phyloP scores from a whole-genome alignment of 2,888 invertebrate genomes.

The Melanotus villosus region DNA sequence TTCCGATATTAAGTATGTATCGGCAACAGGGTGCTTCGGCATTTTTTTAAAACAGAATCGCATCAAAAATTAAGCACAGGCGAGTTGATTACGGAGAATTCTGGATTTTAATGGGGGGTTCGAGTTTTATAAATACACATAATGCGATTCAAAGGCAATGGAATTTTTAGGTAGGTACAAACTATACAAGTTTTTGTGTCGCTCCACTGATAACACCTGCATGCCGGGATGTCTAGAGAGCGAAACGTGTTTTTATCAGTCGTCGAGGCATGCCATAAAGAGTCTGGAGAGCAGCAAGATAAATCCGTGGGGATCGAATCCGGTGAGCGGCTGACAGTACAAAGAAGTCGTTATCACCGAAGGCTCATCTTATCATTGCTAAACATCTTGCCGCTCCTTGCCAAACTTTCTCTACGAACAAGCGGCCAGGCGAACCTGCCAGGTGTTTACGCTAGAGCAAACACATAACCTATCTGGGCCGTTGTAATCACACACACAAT shows the following conservation, averaged over 20 bases:
- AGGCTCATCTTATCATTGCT: conserved; percentile 62
- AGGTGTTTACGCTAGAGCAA: conserved; percentile 48
- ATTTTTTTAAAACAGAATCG: too few species aligned
- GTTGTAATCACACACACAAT: conserved; percentile 64
- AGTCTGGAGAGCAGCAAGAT: conserved; percentile 28
- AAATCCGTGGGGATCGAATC: conserved; percentile 34
- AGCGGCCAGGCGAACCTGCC: conserved; percentile 46
- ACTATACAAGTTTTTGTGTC: conserved; percentile 43
- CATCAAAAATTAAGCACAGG: too few species aligned
- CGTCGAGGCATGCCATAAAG: conserved; percentile 23
- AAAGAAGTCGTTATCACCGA: conserved; percentile 62
- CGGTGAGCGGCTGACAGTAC: conserved; percentile 54
- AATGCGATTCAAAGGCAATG: conserved; percentile 21
- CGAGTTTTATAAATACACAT: conserved; percentile 2
- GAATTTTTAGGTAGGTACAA: conserved; percentile 37
- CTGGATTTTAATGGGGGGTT: not conserved
- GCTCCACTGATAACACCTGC: conserved; percentile 51
- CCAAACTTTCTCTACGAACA: conserved; percentile 66
- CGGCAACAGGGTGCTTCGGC: too few species aligned
- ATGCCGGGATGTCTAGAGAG: conserved; percentile 42
- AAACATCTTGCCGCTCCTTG: conserved; percentile 61
- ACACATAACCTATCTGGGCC: conserved; percentile 55
- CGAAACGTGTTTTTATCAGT: conserved; percentile 44
- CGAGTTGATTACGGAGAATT: too few species aligned
- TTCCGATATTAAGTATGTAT: too few species aligned